Percentiles rank a stretch among this genome's conserved stretches.
phyloP scores from a whole-genome alignment of 2,888 invertebrate genomes.

The Branchipolynoe longqiensis region DNA sequence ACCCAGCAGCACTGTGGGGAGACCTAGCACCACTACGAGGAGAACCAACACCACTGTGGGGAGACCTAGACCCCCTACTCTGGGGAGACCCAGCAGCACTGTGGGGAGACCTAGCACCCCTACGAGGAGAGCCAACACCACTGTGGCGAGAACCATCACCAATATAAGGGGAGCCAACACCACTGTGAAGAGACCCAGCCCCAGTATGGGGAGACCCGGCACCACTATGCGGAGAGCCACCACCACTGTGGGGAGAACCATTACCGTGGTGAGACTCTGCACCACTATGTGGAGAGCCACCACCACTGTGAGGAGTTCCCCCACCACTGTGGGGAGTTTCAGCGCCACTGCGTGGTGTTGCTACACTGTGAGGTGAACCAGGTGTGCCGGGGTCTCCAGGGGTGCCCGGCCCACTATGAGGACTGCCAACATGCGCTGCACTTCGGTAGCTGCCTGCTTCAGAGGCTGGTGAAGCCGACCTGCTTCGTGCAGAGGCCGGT shows the following conservation, averaged over 20 bases:
- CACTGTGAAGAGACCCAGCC: conserved; percentile 28
- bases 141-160: conserved; percentile 7
- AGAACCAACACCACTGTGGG: conserved; percentile 11
- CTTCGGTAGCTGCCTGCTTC: conserved; percentile 56
- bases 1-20: conserved; percentile 22
- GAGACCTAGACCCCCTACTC: conserved; percentile 19
- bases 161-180: conserved; percentile 40
- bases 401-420: conserved; percentile 60
- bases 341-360: conserved; percentile 69
- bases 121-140: conserved; percentile 58
- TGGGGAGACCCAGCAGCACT: background rate
- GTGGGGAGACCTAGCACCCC: background rate
- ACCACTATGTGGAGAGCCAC: conserved; percentile 19
- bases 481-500: conserved; percentile 11
- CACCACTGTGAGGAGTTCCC: conserved; percentile 49
- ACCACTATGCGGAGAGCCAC: conserved; percentile 52
- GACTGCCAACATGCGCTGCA: conserved; percentile 55
- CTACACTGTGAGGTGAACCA: conserved; percentile 45
- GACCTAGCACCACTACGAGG: conserved; percentile 14
- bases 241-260: conserved; percentile 36
- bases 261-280: conserved; percentile 7
- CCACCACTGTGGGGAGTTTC: conserved; percentile 64
- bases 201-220: conserved; percentile 19
- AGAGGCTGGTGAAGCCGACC: conserved; percentile 27
- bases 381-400: conserved; percentile 58